phyloP scores from a whole-genome alignment of 2,113 vertebrate species.

The Mellivora capensis region DNA sequence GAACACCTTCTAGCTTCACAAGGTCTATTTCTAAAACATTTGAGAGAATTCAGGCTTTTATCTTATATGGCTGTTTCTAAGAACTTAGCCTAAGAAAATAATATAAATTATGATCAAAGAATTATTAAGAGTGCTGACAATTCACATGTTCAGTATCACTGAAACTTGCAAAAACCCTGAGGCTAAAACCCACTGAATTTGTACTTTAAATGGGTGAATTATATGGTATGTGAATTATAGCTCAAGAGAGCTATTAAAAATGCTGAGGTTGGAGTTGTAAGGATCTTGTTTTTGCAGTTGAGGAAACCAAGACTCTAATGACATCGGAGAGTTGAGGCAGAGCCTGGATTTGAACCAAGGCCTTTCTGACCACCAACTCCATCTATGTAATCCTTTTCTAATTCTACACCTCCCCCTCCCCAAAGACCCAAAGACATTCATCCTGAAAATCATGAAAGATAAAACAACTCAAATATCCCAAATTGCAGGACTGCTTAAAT shows the following conservation, averaged over 20 bases:
- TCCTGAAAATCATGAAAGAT: background rate
- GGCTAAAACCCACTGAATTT: background rate
- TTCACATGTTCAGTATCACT: background rate
- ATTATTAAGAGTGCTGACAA: background rate
- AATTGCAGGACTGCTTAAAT: background rate
- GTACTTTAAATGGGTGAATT: background rate
- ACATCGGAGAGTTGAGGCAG: background rate
- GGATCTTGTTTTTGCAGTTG: background rate
- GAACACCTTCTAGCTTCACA: background rate
- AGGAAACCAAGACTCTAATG: background rate
- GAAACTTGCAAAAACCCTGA: background rate
- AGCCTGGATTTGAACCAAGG: background rate
- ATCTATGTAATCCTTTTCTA: background rate
- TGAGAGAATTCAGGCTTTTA: background rate
- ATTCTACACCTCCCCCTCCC: background rate
- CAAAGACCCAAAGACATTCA: background rate
- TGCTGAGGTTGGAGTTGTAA: background rate
- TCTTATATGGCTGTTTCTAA: background rate
- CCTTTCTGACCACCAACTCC: background rate
- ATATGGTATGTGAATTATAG: background rate
- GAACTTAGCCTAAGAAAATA: background rate
- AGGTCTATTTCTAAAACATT: background rate
- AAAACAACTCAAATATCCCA: background rate
- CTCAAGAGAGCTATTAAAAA: background rate
- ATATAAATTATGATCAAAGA: background rate